Evolutionary conservation across 2,113 vertebrate genomes (phyloP).

Genomic region (Lepidothrix coronata): DNA sequence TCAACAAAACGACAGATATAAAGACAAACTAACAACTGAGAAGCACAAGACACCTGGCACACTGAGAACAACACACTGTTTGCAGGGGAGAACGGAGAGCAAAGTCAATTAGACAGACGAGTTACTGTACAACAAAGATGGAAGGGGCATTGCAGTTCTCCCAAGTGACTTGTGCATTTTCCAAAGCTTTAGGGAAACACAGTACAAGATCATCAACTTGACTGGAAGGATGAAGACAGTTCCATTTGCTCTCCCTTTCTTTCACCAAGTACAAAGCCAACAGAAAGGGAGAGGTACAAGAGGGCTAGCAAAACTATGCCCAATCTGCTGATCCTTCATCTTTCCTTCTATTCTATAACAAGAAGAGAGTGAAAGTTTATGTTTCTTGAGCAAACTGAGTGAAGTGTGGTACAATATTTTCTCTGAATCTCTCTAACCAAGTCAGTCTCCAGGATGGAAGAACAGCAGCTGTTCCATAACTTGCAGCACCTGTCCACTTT

Average conservation of each 20-base stretch:
- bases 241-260: not conserved
- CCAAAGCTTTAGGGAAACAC: not conserved
- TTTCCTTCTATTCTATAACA: not conserved
- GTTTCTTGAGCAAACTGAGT: not conserved
- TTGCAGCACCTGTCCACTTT: not conserved
- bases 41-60: not conserved
- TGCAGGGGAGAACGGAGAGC: not conserved
- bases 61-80: not conserved
- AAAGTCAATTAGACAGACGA: not conserved
- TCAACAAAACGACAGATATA: not conserved
- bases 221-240: not conserved
- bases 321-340: not conserved
- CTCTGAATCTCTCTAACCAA: not conserved
- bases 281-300: not conserved
- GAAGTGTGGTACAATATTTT: not conserved
- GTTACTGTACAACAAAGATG: not conserved
- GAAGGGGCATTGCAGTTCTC: not conserved
- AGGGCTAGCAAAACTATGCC: not conserved
- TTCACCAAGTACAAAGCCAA: not conserved
- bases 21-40: not conserved
- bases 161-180: not conserved
- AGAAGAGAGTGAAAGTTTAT: not conserved
- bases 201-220: not conserved
- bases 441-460: not conserved
- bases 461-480: not conserved